A percentile compares a stretch with the other conserved stretches of the same genome.
These are phyloP conservation scores for Irena cyanogastra DNA, from an alignment of 2,113 vertebrate genomes.

Conservation along the genomic window DNA sequence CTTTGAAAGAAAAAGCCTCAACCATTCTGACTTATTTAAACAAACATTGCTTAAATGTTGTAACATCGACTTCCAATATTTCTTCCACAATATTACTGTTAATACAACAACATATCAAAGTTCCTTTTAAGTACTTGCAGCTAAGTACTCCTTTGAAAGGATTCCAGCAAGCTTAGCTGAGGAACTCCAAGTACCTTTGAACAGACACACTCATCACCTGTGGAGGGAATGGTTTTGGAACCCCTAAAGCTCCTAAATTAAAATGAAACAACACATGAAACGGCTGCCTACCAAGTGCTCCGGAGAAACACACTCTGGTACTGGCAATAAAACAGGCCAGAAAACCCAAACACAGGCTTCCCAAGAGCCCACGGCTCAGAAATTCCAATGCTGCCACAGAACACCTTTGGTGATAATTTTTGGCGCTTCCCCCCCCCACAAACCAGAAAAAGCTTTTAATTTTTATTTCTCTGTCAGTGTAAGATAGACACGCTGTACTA, in stretches of 20 bases:
- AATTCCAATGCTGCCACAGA: not conserved
- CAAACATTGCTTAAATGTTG: not conserved
- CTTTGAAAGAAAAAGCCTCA: not conserved
- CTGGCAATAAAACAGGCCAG: not conserved
- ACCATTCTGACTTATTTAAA: not conserved
- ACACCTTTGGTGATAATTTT: not conserved
- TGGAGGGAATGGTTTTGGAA: not conserved
- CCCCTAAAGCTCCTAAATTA: not conserved
- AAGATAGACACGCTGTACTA: fast-evolving
- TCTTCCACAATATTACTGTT: not conserved
- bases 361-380: not conserved
- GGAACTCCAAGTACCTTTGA: not conserved
- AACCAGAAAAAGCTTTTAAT: not conserved
- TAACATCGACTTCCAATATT: not conserved
- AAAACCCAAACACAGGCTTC: not conserved
- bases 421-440: not conserved
- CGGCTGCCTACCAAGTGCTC: not conserved
- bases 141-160: not conserved
- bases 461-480: not conserved
- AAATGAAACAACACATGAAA: not conserved
- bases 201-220: not conserved
- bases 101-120: not conserved
- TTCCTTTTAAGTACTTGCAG: not conserved
- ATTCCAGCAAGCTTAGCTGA: not conserved
- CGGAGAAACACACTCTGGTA: not conserved